These are phyloP conservation scores for Sarcophilus harrisii DNA, from an alignment of 2,797 vertebrate species.

Conservation along the genomic window DNA sequence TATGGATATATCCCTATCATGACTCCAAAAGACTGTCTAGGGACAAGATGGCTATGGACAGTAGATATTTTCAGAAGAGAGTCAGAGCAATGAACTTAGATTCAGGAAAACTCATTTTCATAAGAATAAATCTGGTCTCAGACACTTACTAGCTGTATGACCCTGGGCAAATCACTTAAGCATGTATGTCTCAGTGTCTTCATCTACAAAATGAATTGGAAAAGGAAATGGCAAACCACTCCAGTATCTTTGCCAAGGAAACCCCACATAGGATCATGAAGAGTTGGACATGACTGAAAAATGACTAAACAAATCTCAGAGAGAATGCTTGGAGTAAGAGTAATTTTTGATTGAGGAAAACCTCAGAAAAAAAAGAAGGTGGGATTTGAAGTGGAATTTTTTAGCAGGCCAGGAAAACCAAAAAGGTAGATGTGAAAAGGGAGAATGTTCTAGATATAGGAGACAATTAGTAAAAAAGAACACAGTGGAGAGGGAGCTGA, in stretches of 20 bases:
- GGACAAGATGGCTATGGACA: not conserved
- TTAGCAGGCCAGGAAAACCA: not conserved
- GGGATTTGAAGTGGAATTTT: not conserved
- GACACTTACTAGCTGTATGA: not conserved
- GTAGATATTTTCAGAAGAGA: no score
- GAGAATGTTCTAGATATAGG: not conserved
- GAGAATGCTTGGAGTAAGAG: not conserved
- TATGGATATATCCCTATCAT: not conserved
- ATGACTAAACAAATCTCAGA: not conserved
- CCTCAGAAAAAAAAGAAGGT: not conserved
- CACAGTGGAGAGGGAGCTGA: not conserved
- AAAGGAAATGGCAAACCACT: not conserved
- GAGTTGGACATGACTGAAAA: not conserved
- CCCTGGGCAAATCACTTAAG: not conserved
- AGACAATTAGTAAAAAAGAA: not conserved
- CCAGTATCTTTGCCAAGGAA: not conserved
- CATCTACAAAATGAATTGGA: not conserved
- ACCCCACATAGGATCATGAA: not conserved
- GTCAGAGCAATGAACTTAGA: not conserved
- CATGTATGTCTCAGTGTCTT: not conserved
- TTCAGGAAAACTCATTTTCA: not conserved
- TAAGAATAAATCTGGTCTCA: not conserved
- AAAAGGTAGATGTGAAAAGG: not conserved
- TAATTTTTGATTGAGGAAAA: not conserved
- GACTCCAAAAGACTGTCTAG: constrained; percentile 22